phyloP scores from a whole-genome alignment of 2,888 invertebrate genomes.

The Apodemia mormo region DNA sequence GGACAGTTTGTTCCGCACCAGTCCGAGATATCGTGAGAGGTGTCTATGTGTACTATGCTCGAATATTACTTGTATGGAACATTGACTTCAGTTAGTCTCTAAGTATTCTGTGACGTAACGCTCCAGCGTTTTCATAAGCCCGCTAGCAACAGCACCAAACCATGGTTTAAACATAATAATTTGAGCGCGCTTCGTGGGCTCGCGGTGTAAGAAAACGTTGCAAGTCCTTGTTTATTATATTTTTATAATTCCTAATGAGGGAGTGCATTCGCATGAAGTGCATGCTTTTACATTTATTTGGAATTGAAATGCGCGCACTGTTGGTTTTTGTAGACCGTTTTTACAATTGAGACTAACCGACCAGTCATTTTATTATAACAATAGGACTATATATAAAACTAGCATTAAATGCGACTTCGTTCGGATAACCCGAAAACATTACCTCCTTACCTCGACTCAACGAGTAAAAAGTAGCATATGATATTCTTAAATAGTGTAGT shows the following conservation, averaged over 20 bases:
- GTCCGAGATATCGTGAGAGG: too few species aligned
- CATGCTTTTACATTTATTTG: slow-evolving; percentile 7
- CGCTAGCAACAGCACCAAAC: slow-evolving; percentile 34
- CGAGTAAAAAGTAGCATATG: too few species aligned
- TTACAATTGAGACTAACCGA: not conserved
- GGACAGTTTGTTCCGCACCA: too few species aligned
- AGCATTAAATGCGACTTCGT: too few species aligned
- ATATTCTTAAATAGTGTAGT: too few species aligned
- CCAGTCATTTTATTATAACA: too few species aligned
- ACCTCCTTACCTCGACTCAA: too few species aligned
- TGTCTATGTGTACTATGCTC: too few species aligned
- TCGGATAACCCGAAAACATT: too few species aligned
- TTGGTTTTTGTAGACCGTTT: not conserved
- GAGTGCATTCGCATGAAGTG: slow-evolving; percentile 35
- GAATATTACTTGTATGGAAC: too few species aligned
- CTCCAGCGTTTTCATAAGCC: not conserved
- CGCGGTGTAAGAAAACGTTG: slow-evolving; percentile 28
- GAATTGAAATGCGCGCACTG: not conserved
- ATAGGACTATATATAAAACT: too few species aligned
- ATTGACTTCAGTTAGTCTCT: too few species aligned
- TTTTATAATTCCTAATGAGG: slow-evolving; percentile 69
- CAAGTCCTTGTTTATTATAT: slow-evolving; percentile 55
- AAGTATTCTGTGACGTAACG: not conserved
- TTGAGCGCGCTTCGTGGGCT: slow-evolving; percentile 47
- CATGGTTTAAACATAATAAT: slow-evolving; percentile 52